Evolutionary conservation across 2,888 invertebrate species (phyloP), one percentile per base, ranked within the genome.

Genomic region (Phyllotreta cruciferae): DNA sequence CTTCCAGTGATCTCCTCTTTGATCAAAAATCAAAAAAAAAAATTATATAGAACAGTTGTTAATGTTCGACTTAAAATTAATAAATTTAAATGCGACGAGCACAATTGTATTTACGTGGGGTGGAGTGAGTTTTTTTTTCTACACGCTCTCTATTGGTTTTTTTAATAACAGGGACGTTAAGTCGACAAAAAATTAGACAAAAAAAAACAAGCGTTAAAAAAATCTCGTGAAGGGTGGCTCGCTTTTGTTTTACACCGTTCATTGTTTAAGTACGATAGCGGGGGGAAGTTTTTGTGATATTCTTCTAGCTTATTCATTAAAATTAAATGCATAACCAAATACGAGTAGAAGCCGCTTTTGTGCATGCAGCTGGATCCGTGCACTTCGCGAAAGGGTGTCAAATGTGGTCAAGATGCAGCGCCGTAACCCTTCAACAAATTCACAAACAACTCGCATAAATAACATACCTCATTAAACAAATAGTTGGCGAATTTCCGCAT

Each of bases 301-400:
- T 64, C 69, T 67, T 69, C 69, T 71, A 70, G 68, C 67, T 70
- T 67, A 73, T 73, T 74, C 73, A 73, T 73, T 72, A 71, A 72
- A 71, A 72, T 73, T 74, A 74, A 24, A 74, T 73, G 74, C 74
- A 74, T 74, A 75, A 73, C 73, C 73, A 73, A 75, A 24, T 73
- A 64, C 56, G 47, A 60, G 24, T 24, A 24, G 24, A 24, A 50
- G 36, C 37, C 36, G 44, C 56, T 56, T 64, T 64, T 60, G 52
- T 60, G 44, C 24, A 35, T 38, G 45, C 64, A 64, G 64, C 64
- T 64, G 64, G 56, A 36, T 24, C 52, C 44, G 44, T 61, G 61
- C 56, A 56, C 61, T 56, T 47, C 24, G 24, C 24, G 24, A 24
- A 24, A 24, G 24, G 24, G 24, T 24, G 24, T 24, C 24, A 24